phyloP scores from a whole-genome alignment of 2,113 vertebrate species.

The Trematomus loennbergii region DNA sequence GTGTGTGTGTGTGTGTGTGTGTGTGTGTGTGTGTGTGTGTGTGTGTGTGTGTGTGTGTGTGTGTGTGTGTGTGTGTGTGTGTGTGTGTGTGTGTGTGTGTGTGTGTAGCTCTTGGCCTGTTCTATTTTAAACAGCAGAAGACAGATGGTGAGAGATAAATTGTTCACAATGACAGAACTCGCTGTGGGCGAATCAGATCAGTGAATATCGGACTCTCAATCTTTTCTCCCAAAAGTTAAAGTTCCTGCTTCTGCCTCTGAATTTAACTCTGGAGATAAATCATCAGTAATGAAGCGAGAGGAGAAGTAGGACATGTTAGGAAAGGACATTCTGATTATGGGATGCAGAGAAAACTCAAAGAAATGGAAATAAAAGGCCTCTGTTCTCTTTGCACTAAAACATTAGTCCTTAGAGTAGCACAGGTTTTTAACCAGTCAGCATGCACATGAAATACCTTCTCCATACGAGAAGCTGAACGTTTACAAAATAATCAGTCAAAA shows the following conservation, averaged over 20 bases:
- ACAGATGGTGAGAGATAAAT: conserved; percentile 59
- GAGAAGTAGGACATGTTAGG: not conserved
- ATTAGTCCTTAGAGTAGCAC: too few species aligned
- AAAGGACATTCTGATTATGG: not conserved
- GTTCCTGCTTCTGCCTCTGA: conserved; percentile 4
- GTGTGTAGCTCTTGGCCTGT: conserved; percentile 27
- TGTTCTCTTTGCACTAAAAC: too few species aligned
- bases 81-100: too few species aligned
- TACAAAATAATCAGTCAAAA: too few species aligned
- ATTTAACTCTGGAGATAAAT: conserved; percentile 20
- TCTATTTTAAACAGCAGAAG: conserved; percentile 63
- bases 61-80: too few species aligned
- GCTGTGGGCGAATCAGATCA: conserved; percentile 57
- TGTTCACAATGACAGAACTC: conserved; percentile 38
- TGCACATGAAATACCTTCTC: too few species aligned
- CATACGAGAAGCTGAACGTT: too few species aligned
- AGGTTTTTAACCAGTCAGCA: too few species aligned
- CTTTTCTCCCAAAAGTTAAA: not conserved
- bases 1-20: too few species aligned
- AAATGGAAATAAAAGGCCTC: not conserved
- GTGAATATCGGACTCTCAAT: conserved; percentile 9
- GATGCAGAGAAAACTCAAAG: not conserved
- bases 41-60: too few species aligned
- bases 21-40: too few species aligned
- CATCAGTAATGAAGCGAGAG: conserved; percentile 20